A percentile compares a stretch with the other conserved stretches of the same genome.
Conservation (phyloP, 2,888 invertebrate species). For the Periphyllus acericola region DNA sequence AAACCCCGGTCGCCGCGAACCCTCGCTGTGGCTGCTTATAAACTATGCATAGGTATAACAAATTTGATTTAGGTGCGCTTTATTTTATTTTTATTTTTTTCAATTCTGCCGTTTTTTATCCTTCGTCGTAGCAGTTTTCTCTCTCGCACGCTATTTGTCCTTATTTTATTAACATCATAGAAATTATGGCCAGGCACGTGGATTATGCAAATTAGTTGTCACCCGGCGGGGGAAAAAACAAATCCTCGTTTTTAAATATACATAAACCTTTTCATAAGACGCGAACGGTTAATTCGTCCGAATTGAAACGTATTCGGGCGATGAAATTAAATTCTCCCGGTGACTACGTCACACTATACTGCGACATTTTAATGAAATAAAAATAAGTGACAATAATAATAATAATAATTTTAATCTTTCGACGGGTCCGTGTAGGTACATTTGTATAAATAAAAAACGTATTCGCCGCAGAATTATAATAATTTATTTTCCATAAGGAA, state of each 20-base stretch:
- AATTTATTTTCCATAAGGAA: no score
- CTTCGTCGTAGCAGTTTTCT: background rate
- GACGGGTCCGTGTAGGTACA: background rate
- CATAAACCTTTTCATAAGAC: background rate
- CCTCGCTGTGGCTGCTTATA: background rate
- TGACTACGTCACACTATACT: background rate
- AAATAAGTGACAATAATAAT: background rate
- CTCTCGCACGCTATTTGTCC: background rate
- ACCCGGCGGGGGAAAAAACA: constrained; percentile 7
- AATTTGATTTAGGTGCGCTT: background rate
- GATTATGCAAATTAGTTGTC: constrained; percentile 37
- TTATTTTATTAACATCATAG: constrained; percentile 20
- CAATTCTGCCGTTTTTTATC: background rate
- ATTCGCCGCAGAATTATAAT: no score
- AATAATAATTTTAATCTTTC: background rate
- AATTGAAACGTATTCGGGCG: background rate
- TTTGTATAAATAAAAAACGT: no score
- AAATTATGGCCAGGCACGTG: constrained; percentile 28
- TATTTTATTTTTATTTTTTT: background rate
- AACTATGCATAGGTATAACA: background rate
- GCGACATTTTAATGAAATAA: no score
- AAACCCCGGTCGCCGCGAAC: background rate
- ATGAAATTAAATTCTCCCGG: background rate
- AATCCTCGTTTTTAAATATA: constrained; percentile 24
- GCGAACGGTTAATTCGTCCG: constrained; percentile 1